Base-by-base conservation (phyloP, 2,888 invertebrate species). In the Phania funesta region DNA sequence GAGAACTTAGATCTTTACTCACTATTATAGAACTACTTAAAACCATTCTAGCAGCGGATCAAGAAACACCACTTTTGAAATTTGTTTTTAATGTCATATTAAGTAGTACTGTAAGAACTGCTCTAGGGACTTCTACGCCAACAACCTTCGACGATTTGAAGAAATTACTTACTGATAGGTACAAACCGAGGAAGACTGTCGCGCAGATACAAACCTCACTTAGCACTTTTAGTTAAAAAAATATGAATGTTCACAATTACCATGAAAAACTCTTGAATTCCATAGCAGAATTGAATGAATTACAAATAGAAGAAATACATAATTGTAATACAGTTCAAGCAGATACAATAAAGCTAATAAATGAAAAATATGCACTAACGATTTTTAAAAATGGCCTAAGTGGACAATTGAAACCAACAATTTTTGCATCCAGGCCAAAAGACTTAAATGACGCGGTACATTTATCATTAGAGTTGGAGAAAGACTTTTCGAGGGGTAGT, bases 1-100 rank as follows among this genome's bases (percentile, higher is more conserved):
- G 20, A 48, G 48, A 48, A 48, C 48, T 41, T 48, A 18, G 46
- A 48, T 48, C 46, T 48, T 20, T 48, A 20, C 46, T 48, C 46
- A 48, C 46, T 20, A 48, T 48, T 20, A 9, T 48, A 48, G 46
- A 2, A 48, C 20, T 24, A 50, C 16, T 41, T n/a, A 41, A 41
- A 41, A 41, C n/a, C 41, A 41, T n/a, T 16, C 41, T 41, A 50
- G n/a, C n/a, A n/a, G n/a, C n/a, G n/a, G n/a, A n/a, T n/a, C n/a
- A n/a, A n/a, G n/a, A n/a, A n/a, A n/a, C n/a, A n/a, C n/a, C n/a
- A n/a, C n/a, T n/a, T n/a, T n/a, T n/a, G n/a, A n/a, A n/a, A n/a
- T n/a, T n/a, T n/a, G n/a, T n/a, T n/a, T n/a, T n/a, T n/a, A n/a
- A n/a, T n/a, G n/a, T n/a, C n/a, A n/a, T n/a, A n/a, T n/a, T n/a